Evolutionary conservation across 2,888 invertebrate species (phyloP).

Genomic region (Drosophila glabriapex): DNA sequence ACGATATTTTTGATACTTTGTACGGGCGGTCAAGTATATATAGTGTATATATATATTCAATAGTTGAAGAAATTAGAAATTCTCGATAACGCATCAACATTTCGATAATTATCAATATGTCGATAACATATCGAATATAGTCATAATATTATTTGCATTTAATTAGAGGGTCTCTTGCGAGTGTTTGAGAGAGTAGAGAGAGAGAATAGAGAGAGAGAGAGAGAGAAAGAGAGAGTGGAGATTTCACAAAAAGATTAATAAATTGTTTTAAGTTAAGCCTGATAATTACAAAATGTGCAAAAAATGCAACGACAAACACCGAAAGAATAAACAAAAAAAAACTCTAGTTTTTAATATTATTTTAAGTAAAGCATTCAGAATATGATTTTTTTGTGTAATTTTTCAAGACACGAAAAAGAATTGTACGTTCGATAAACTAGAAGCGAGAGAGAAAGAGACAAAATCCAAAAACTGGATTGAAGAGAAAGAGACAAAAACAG

Average conservation of each 20-base stretch:
- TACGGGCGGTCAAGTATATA: not conserved
- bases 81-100: not conserved
- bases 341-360: constrained; percentile 5
- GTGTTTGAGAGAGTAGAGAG: not conserved
- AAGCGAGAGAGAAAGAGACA: constrained; percentile 3
- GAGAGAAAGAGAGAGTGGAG: not conserved
- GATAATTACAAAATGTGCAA: not conserved
- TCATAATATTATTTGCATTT: not conserved
- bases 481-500: constrained; percentile 1
- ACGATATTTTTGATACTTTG: not conserved
- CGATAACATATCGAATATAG: not conserved
- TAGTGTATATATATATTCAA: not conserved
- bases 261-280: not conserved
- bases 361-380: constrained; percentile 24
- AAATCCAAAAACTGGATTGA: constrained; percentile 13
- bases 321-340: not conserved
- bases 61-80: not conserved
- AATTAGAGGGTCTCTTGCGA: not conserved
- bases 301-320: constrained; percentile 11
- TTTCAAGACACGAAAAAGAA: constrained; percentile 11
- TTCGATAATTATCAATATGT: not conserved
- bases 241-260: not conserved
- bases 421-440: constrained; percentile 2
- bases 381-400: not conserved
- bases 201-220: not conserved